These are phyloP conservation scores for Drosophila dives DNA, from an alignment of 2,888 invertebrate genomes.

Conservation along the genomic window DNA sequence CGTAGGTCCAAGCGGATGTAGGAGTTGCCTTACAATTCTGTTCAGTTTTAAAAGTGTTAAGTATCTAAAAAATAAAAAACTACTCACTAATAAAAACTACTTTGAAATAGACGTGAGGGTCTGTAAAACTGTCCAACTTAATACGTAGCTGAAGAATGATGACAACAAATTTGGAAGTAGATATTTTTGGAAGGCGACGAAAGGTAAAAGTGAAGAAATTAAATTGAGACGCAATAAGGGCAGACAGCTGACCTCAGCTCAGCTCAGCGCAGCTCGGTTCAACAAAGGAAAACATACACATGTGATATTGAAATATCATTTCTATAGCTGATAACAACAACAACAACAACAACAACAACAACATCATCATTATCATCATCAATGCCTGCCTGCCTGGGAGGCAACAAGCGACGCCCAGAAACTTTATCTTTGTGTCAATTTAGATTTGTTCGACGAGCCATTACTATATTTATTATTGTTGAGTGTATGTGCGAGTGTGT, in stretches of 20 bases:
- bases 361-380: conserved; percentile 14
- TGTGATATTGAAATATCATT: conserved; percentile 47
- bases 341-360: conserved; percentile 15
- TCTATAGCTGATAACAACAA: conserved; percentile 42
- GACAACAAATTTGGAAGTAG: conserved; percentile 16
- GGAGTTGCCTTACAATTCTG: not conserved
- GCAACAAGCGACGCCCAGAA: conserved; percentile 60
- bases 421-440: conserved; percentile 77
- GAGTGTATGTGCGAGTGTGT: conserved; percentile 15
- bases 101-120: not conserved
- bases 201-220: conserved; percentile 43
- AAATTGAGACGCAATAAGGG: conserved; percentile 31
- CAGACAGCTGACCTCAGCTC: conserved; percentile 43
- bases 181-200: conserved; percentile 17
- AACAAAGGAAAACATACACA: conserved; percentile 15
- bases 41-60: too few species aligned
- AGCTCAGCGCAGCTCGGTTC: not conserved
- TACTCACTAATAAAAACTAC: not conserved
- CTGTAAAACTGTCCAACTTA: conserved; percentile 17
- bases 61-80: not conserved
- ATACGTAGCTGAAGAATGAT: conserved; percentile 6
- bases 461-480: conserved; percentile 71
- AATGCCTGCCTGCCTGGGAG: conserved; percentile 38
- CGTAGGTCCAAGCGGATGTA: not conserved
- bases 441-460: conserved; percentile 77